Evolutionary conservation across 1,140 invertebrate species (phyloP).

Genomic region (Nymphalis io): DNA sequence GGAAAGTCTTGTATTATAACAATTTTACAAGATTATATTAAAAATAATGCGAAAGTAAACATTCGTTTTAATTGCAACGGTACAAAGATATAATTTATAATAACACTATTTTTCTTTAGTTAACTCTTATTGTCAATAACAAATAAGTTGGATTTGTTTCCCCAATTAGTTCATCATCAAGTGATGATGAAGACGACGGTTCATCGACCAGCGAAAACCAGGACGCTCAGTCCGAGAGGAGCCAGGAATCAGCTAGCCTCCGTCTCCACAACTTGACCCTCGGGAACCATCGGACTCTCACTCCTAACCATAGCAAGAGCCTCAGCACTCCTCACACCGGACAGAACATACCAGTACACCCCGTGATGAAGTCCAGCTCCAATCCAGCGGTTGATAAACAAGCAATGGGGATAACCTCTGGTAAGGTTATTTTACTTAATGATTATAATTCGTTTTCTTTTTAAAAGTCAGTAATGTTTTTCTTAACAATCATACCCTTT

Average conservation of each 20-base stretch:
- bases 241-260: slow-evolving; percentile 57
- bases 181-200: slow-evolving; percentile 84
- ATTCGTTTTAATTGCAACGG: too few species aligned
- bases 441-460: not conserved
- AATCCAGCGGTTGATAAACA: slow-evolving; percentile 78
- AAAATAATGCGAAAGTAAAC: too few species aligned
- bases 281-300: slow-evolving; percentile 48
- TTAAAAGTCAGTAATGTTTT: not conserved
- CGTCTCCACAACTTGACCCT: slow-evolving; percentile 52
- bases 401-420: slow-evolving; percentile 75
- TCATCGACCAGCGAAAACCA: slow-evolving; percentile 78
- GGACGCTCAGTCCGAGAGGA: slow-evolving; percentile 61
- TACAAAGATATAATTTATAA: too few species aligned
- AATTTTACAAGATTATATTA: too few species aligned
- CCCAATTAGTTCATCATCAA: slow-evolving; percentile 83
- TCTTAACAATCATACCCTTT: not conserved
- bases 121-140: not conserved
- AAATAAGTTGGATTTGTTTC: slow-evolving; percentile 3
- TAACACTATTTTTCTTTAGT: too few species aligned
- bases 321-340: slow-evolving; percentile 69
- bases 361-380: slow-evolving; percentile 78
- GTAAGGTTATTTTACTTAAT: slow-evolving; percentile 44
- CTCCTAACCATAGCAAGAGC: slow-evolving; percentile 70
- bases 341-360: slow-evolving; percentile 71
- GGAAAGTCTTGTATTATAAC: too few species aligned